Evolutionary conservation across 1,140 invertebrate species (phyloP), one percentile per base, ranked within the genome.

Genomic region (Aculops lycopersici): DNA sequence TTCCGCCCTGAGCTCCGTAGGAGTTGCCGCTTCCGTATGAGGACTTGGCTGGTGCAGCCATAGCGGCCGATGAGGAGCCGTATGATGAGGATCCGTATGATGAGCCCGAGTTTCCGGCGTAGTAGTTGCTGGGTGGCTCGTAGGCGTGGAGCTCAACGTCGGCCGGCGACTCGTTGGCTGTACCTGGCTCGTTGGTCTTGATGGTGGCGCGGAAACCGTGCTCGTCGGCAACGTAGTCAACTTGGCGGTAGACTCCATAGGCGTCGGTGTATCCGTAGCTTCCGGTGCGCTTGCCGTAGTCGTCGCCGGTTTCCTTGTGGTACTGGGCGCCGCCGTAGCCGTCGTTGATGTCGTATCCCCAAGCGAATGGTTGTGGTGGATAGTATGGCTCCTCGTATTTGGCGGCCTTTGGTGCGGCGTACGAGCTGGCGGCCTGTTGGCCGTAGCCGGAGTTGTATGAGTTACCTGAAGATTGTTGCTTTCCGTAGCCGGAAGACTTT

Each of bases 221-320:
- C 14, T 38, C 36, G 18, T 45, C 45, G 20, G 45, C 45, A 18
- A 46, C 41, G 35, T 42, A 20, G n/a, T 21, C 20, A 16, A 47
- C 46, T 38, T 40, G 40, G 40, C 46, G 39, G 24, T 46, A 48
- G 4, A 48, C 37, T 4, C 46, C 46, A 18, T 21, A 35, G 0
- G 46, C 21, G 44, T 48, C 46, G 20, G 31, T 17, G 17, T 48
- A 48, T 2, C 46, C 44, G 19, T 48, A 48, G 17, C 36, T 41
- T 5, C 46, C 46, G 21, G 41, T 39, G 14, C 45, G 42, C 4
- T 40, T 19, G 3, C 46, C 46, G 5, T 20, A 16, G 1, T 17
- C 38, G 35, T 48, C 40, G 4, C 36, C 37, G 15, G 41, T 35
- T 41, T 49, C 48, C 20, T 49, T 39, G 3, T 45, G 43, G 35